Conservation (phyloP, 2,113 vertebrate genomes). For the Procavia capensis region DNA sequence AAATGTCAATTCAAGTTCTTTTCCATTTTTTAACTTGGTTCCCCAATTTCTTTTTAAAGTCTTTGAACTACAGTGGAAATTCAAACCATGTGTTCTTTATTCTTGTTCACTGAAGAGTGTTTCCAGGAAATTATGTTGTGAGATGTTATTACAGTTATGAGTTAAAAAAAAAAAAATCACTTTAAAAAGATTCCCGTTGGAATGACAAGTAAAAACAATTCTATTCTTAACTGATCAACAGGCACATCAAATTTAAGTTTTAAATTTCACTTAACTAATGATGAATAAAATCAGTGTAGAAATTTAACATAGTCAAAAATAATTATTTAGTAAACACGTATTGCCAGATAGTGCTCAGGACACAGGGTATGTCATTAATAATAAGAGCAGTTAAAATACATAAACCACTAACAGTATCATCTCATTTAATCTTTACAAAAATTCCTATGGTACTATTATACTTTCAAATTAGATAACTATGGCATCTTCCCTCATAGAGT, state of each 20-base stretch:
- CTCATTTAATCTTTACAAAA: neutral
- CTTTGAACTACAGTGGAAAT: neutral
- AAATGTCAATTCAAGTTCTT: constrained; percentile 11
- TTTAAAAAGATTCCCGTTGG: neutral
- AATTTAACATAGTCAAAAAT: neutral
- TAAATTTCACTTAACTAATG: constrained; percentile 10
- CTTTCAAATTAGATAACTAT: neutral
- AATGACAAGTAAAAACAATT: neutral
- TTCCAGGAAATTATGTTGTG: constrained; percentile 33
- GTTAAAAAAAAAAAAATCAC: neutral
- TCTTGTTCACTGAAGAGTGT: neutral
- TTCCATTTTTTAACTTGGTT: neutral
- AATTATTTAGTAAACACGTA: constrained; percentile 15
- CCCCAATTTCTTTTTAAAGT: neutral
- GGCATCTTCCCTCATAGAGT: neutral
- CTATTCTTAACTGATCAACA: neutral
- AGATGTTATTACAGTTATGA: neutral
- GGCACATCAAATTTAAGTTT: constrained; percentile 11
- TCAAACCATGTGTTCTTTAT: constrained; percentile 7
- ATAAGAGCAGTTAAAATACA: neutral
- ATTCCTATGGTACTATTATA: neutral
- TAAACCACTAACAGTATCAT: neutral
- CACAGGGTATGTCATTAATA: neutral
- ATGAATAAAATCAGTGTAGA: neutral
- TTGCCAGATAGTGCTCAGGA: neutral